Percentiles rank a stretch among this genome's conserved stretches.
Conservation (phyloP, 2,113 vertebrate genomes). For the Epinephelus fuscoguttatus region DNA sequence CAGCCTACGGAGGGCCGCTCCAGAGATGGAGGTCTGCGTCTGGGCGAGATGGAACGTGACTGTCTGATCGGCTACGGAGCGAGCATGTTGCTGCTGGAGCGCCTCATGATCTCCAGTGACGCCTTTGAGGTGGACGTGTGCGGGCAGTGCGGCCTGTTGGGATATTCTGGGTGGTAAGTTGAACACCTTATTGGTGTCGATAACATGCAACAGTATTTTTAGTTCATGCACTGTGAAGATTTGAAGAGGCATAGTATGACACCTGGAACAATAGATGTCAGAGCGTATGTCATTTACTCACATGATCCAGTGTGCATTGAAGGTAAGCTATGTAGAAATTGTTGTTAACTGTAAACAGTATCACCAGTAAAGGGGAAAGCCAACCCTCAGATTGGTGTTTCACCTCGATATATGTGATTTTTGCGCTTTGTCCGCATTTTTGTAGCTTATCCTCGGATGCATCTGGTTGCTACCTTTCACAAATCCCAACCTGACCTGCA, state of each 20-base stretch:
- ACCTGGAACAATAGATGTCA: background rate
- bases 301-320: background rate
- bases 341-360: too few species aligned
- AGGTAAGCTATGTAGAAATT: too few species aligned
- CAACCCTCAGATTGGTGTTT: too few species aligned
- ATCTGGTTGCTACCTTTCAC: too few species aligned
- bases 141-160: conserved; percentile 95
- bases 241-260: background rate
- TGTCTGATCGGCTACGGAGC: conserved; percentile 99
- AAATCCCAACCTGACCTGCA: too few species aligned
- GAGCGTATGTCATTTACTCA: background rate
- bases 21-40: conserved; percentile 95
- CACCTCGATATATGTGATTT: too few species aligned
- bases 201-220: too few species aligned
- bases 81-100: conserved; percentile 96
- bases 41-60: conserved; percentile 99
- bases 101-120: conserved; percentile 99
- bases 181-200: background rate
- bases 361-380: too few species aligned
- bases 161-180: conserved; percentile 96
- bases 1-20: conserved; percentile 98
- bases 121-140: conserved; percentile 99
- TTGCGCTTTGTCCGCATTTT: too few species aligned
- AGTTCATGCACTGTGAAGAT: background rate
- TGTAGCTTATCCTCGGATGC: too few species aligned